Evolutionary conservation across 2,797 vertebrate genomes (phyloP), one percentile per base, ranked within the genome.

Genomic region (Corythornis leucogaster): DNA sequence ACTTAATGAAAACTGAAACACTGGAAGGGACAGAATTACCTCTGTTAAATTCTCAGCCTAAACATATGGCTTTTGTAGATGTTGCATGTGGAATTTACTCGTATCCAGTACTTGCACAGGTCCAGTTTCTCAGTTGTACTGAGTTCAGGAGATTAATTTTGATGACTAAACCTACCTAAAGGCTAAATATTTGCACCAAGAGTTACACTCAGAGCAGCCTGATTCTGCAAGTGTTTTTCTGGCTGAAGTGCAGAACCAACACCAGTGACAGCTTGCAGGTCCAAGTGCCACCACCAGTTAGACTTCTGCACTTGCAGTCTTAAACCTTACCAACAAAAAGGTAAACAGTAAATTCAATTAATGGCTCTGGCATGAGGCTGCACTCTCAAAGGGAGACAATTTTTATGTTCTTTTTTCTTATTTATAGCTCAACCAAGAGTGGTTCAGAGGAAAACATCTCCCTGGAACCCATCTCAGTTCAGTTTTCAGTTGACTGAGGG

Each of bases 1-100:
- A 54, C 61, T 85, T 91, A 68, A 73, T 91, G 46, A 81, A 66
- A 93, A 76, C 48, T 68, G 55, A 84, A 89, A 59, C 59, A 66
- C 42, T n/a, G 30, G 43, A 78, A 75, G 7, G 31, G 40, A 69
- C 4, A 76, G 67, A 90, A 79, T 66, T 62, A 35, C 21, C 18
- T 48, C 63, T 75, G 63, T 73, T 69, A 66, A 59, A 76, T 67
- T 42, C 51, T 40, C 68, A 78, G 38, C 31, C 68, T 68, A 64
- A 83, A 80, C 14, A 11, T 43, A 68, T 46, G 43, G 38, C 35
- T 53, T 74, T 40, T 46, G n/a, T 48, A 53, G 35, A 53, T 82
- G 70, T 63, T 17, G 17, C 15, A 46, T 10, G 50, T 2, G 4
- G 58, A 62, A 85, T 73, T 89, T 69, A 76, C 63, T 85, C 1